Evolutionary conservation across 2,888 invertebrate genomes (phyloP), one percentile per base, ranked within the genome.

Genomic region (Caenorhabditis macrosperma): DNA sequence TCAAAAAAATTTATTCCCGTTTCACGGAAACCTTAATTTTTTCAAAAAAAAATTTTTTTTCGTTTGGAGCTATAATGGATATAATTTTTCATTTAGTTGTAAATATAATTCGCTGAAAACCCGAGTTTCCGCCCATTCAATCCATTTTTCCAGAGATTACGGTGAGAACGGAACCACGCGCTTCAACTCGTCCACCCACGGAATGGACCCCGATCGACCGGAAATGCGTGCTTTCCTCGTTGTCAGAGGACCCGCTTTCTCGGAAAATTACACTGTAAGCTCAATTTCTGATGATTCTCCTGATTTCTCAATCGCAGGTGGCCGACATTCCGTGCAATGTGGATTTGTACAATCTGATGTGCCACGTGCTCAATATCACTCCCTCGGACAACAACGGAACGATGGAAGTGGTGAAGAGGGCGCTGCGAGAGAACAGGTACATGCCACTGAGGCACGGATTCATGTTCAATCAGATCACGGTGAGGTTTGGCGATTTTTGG

Each of bases 331-430:
- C 94, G 82, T 91, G 93, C 67, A 93, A 93, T 57, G 92, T 94
- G 17, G 94, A 94, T 91, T 90, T 94, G 52, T 94, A 93, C 88
- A 93, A 93, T 35, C 90, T 94, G 22, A 93, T 94, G 86, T 93
- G 94, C 86, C 91, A 93, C 81, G 91, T 94, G 52, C 90, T 94
- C 5, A 91, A 93, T 35, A 87, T 94, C 20, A 85, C 91, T 4
- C 92, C 93, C 0, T 91, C 91, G 1, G 88, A 91, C 15, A 91
- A 91, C 77, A 91, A 91, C 60, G 91, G 91, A 17, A 80, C 86
- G 7, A 66, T 84, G 75, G 55, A 74, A 9, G 59, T 80, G n/a
- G 67, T 85, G 10, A 66, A 67, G 28, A 41, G 61, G 64, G 78
- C 84, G 5, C 54, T 85, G 57, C 66, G 48, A 41, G 76, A 68